These are phyloP conservation scores for Chouioia cunea DNA, from an alignment of 2,888 invertebrate genomes.

Conservation along the genomic window DNA sequence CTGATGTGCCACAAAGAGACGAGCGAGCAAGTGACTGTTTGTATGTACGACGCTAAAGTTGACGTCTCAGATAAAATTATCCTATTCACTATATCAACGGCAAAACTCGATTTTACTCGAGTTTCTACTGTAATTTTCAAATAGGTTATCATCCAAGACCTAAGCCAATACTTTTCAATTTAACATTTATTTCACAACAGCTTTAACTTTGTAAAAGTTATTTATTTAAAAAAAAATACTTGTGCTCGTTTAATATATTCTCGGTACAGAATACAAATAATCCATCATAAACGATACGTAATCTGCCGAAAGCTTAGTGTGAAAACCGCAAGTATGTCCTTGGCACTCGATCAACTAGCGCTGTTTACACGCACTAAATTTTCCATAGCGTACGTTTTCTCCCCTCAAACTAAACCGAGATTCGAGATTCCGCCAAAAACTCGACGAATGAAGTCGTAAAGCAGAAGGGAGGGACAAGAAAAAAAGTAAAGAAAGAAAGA, in stretches of 20 bases:
- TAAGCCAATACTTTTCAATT: too few species aligned
- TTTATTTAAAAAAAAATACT: too few species aligned
- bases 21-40: neutral
- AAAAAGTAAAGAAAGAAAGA: neutral
- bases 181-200: too few species aligned
- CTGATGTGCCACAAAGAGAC: neutral
- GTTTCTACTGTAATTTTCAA: neutral
- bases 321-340: slow-evolving; percentile 26
- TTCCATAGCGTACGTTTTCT: neutral
- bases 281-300: slow-evolving; percentile 2
- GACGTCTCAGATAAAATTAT: too few species aligned
- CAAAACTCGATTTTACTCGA: neutral
- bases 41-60: too few species aligned
- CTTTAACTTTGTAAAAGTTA: too few species aligned
- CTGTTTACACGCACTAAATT: slow-evolving; percentile 29
- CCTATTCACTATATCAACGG: too few species aligned
- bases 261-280: neutral
- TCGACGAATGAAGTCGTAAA: too few species aligned
- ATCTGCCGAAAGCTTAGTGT: slow-evolving; percentile 16
- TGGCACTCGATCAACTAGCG: slow-evolving; percentile 35
- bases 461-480: neutral
- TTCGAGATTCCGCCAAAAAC: too few species aligned
- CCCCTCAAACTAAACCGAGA: neutral
- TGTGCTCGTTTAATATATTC: too few species aligned
- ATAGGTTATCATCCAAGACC: neutral